These are phyloP conservation scores for Pteruthius melanotis DNA, from an alignment of 2,113 vertebrate species.

Conservation along the genomic window DNA sequence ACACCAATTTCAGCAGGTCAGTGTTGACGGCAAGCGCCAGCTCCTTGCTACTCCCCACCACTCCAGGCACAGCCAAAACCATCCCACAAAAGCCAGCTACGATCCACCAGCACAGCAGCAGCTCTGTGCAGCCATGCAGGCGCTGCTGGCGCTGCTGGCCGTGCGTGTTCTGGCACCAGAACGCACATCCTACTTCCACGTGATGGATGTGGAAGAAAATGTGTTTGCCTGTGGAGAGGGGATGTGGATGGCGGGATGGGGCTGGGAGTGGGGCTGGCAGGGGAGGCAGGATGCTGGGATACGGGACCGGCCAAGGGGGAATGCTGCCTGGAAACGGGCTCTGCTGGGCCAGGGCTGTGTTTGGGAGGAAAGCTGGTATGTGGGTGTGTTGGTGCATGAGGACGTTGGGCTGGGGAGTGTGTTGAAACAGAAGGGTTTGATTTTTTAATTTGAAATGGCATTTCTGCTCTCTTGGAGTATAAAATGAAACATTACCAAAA, in stretches of 20 bases:
- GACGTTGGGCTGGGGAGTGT: background rate
- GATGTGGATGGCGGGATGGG: background rate
- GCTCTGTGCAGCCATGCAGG: constrained; percentile 19
- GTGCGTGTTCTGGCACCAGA: constrained; percentile 35
- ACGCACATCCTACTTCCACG: background rate
- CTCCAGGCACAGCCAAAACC: background rate
- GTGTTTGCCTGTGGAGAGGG: background rate
- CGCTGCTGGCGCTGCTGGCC: background rate
- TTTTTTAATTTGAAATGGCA: constrained; percentile 8
- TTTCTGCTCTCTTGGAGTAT: background rate
- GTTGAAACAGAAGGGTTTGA: constrained; percentile 14
- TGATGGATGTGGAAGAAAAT: background rate
- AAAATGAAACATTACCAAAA: background rate
- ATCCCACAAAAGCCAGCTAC: background rate
- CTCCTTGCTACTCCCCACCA: background rate
- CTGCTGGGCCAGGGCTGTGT: background rate
- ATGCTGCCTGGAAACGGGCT: background rate
- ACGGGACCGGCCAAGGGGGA: background rate
- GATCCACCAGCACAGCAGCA: background rate
- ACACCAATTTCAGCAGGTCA: background rate
- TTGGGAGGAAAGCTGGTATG: background rate
- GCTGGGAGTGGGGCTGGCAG: background rate
- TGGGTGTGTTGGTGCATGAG: background rate
- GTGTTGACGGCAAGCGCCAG: background rate
- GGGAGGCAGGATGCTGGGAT: background rate